Evolutionary conservation across 2,113 vertebrate genomes (phyloP).

Genomic region (Hypanus sabinus): DNA sequence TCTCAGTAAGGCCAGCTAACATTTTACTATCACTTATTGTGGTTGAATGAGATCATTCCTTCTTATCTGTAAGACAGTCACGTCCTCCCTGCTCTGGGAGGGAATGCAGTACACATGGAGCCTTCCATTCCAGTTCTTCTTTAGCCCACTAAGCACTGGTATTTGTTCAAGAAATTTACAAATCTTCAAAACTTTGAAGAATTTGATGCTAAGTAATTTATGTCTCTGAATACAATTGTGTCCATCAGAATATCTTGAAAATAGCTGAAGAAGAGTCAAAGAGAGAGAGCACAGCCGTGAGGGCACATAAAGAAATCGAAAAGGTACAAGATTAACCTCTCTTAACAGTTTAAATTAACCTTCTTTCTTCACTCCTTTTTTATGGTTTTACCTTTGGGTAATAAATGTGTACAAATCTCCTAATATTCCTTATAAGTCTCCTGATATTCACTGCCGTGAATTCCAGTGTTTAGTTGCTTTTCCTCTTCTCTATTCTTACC

Average conservation of each 20-base stretch:
- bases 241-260: conserved; percentile 81
- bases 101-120: neutral
- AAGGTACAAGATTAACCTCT: conserved; percentile 56
- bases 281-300: conserved; percentile 72
- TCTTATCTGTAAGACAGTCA: neutral
- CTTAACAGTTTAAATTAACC: neutral
- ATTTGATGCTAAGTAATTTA: neutral
- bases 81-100: too few relatives aligned
- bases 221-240: neutral
- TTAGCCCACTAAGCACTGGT: neutral
- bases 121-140: neutral
- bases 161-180: neutral
- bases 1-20: neutral
- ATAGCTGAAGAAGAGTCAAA: conserved; percentile 81
- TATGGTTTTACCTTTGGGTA: neutral
- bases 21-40: neutral
- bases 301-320: conserved; percentile 82
- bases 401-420: neutral
- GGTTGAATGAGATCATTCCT: neutral
- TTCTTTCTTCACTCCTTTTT: neutral
- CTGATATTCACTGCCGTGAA: neutral
- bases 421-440: neutral
- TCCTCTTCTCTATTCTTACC: neutral
- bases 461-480: neutral
- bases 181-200: neutral